These are phyloP conservation scores for Turritopsis rubra DNA, from an alignment of 30 jellyfish, hydroid and myxozoan genomes.

Conservation along the genomic window DNA sequence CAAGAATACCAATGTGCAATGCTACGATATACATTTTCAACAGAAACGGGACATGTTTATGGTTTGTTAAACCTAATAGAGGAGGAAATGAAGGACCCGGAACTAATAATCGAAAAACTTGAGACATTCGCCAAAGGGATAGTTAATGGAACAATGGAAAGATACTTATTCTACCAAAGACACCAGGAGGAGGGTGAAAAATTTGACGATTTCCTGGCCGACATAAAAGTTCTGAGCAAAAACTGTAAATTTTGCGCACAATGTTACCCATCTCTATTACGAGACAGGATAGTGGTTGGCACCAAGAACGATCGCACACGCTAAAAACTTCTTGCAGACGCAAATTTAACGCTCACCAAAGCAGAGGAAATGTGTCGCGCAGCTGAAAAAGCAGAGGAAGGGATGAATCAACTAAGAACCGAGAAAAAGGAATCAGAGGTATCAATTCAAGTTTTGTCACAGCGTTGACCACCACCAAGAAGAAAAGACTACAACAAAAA, in stretches of 20 bases:
- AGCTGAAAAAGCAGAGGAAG: background rate
- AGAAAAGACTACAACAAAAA: background rate
- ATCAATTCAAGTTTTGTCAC: background rate
- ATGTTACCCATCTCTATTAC: background rate
- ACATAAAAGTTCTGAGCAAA: background rate
- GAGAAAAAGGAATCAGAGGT: background rate
- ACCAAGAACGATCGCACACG: no score
- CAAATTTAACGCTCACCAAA: no score
- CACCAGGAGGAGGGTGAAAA: constrained; percentile 15
- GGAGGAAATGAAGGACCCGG: constrained; percentile 4
- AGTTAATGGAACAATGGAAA: background rate
- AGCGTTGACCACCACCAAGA: background rate
- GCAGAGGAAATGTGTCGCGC: background rate
- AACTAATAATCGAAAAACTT: background rate
- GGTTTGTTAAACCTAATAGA: background rate
- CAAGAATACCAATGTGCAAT: constrained; percentile 19
- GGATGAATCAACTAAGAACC: background rate
- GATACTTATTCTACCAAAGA: background rate
- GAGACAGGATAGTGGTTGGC: background rate
- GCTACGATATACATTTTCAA: constrained; percentile 10
- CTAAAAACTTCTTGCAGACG: no score
- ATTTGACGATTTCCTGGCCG: constrained; percentile 21
- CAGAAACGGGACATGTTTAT: constrained; percentile 22
- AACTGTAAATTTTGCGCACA: background rate
- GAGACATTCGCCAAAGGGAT: constrained; percentile 9